Base-by-base conservation (phyloP, 2,113 vertebrate genomes). In the Brienomyrus brachyistius region DNA sequence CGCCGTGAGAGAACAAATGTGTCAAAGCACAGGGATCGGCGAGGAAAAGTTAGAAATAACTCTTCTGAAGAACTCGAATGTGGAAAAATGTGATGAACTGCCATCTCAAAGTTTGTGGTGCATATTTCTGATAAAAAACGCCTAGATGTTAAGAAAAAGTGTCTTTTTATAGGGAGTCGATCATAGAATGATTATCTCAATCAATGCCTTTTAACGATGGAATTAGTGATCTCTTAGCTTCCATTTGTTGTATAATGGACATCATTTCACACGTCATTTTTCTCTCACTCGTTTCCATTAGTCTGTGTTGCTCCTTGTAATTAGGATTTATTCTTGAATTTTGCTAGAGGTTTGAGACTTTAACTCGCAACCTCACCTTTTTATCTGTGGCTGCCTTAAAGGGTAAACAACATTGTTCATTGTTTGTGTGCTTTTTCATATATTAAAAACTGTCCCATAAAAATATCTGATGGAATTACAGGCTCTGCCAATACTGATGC, bases 381-480 rank as follows among this genome's bases (percentile, higher is more conserved):
- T 54, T 54, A 35, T 86, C n/a, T 54, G 27, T 21, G n/a, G 47
- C 9, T 86, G 50, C 85, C 85, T 86, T 86, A 86, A 86, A 54
- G 85, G 85, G 50, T 86, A 86, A 86, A 86, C 50, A 86, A 86
- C 50, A 27, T n/a, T 35, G n/a, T 86, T 86, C 23, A 27, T 86
- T 50, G 47, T 54, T 86, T 86, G 17, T 88, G 51, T 88, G 31
- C 54, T 47, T 88, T 88, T 88, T 4, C 52, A 45, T 1, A 66
- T 40, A n/a, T 31, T 47, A 86, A 54, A 86, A 52, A 86, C 13
- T n/a, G 85, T 27, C n/a, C 50, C 50, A 31, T 52, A 31, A 52
- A 86, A 84, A 84, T 47, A 84, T 23, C 23, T 23, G 82, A 21
- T 84, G 82, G 40, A 84, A 84, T 23, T 82, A 47, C 40, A 21